phyloP scores from a whole-genome alignment of 2,113 vertebrate genomes.

The Corydoras sp. region DNA sequence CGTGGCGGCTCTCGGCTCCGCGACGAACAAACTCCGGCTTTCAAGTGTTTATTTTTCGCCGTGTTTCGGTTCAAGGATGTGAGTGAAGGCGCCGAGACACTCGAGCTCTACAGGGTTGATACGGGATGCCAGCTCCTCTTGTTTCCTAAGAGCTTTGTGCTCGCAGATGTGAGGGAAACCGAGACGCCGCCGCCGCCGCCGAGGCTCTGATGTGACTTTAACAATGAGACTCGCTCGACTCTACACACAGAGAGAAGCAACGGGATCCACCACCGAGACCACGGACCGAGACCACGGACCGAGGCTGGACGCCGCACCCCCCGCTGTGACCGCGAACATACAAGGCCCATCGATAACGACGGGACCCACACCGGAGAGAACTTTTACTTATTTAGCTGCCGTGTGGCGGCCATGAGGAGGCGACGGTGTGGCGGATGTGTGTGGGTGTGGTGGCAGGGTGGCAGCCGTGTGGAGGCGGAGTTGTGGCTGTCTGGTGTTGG shows the following conservation, averaged over 20 bases:
- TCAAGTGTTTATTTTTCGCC: slow-evolving; percentile 27
- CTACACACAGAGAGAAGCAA: background rate
- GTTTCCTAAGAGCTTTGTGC: slow-evolving; percentile 13
- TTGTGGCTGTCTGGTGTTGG: no score
- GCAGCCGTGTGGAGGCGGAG: no score
- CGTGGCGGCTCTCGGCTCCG: slow-evolving; percentile 12
- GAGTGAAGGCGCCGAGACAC: background rate
- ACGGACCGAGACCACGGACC: background rate
- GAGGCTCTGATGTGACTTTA: background rate
- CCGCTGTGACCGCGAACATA: background rate
- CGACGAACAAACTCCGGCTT: slow-evolving; percentile 20
- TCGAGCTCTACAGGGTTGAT: slow-evolving; percentile 8
- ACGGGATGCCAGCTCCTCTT: slow-evolving; percentile 1
- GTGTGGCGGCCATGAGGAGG: no score
- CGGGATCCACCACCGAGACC: background rate
- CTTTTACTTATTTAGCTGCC: no score
- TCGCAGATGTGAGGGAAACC: no score
- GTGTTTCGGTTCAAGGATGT: background rate
- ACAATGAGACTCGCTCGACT: background rate
- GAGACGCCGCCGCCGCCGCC: background rate
- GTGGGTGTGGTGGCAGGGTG: no score
- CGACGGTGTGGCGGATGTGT: no score
- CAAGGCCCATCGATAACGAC: no score
- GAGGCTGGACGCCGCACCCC: background rate
- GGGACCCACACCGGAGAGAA: no score